A percentile compares a stretch with the other conserved stretches of the same genome.
phyloP scores from a whole-genome alignment of 2,888 invertebrate genomes.

The Apodemia zela region DNA sequence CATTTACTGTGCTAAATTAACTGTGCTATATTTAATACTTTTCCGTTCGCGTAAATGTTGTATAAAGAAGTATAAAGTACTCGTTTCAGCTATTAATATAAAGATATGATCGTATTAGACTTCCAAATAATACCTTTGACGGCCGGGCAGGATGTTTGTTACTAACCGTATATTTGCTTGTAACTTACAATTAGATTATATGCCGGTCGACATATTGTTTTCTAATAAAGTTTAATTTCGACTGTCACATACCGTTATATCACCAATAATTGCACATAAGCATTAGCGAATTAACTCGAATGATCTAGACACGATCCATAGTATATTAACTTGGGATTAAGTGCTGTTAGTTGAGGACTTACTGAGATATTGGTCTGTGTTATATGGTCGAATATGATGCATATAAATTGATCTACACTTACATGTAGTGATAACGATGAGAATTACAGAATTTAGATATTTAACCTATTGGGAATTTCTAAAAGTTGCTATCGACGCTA shows the following conservation, averaged over 20 bases:
- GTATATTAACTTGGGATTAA: slow-evolving; percentile 12
- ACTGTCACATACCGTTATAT: not conserved
- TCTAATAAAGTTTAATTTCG: not conserved
- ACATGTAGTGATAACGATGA: not conserved
- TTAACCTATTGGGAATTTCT: not conserved
- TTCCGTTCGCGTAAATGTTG: no score
- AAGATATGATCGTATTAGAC: no score
- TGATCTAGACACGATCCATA: slow-evolving; percentile 5
- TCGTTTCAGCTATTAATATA: no score
- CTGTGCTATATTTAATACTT: no score
- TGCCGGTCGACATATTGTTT: not conserved
- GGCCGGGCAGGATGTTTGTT: no score
- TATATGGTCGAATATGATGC: slow-evolving; percentile 5
- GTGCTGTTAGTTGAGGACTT: slow-evolving; percentile 7
- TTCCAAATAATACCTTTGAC: no score
- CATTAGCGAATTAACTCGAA: slow-evolving; percentile 11
- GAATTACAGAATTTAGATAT: not conserved
- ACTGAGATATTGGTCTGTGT: slow-evolving; percentile 4
- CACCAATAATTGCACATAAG: slow-evolving; percentile 2
- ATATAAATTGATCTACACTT: not conserved
- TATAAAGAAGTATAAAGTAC: no score
- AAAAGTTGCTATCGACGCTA: not conserved
- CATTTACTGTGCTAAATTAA: no score
- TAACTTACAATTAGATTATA: not conserved
- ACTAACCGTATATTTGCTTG: no score